Evolutionary conservation across 1,140 invertebrate genomes (phyloP), one percentile per base, ranked within the genome.

Genomic region (Drosophila serrata): DNA sequence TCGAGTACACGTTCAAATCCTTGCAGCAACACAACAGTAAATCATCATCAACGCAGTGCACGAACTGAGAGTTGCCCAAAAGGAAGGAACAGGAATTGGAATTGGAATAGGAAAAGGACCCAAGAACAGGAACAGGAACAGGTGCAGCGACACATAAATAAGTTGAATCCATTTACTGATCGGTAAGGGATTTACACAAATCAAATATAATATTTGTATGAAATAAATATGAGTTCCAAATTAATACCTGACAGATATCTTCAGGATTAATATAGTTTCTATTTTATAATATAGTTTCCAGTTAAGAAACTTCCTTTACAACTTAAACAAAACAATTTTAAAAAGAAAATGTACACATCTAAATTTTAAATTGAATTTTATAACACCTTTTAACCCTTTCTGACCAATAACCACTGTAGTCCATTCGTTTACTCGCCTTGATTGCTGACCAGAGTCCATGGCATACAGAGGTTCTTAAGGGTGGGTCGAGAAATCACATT

Each of bases 11-110:
- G 56, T 65, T 75, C 75, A 91, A 91, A 91, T 91, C 90, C 90
- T 86, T 57, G 81, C 76, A 86, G 76, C 79, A 82, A 86, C 90
- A 91, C 91, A 91, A 91, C 74, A 82, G 81, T 91, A 91, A 91
- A 91, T 91, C 88, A 91, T 91, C 90, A 87, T 91, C 88, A 91
- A 90, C 55, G 68, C 79, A 72, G 64, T 39, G 74, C 75, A 65
- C 51, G 42, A 55, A 40, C 42, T 29, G 49, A 67, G 74, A 79
- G 69, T 73, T 73, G 42, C 62, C 35, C 2, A 62, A 35, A 13
- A 27, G 57, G 19, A 53, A 37, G 31, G 51, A 48, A 22, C 42
- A 6, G 42, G 17, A 46, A 24, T 24, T n/a, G 45, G 22, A 46
- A 45, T 13, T 5, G 43, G 49, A 40, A 0, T 8, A 40, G 39